Percentiles rank a stretch among this genome's conserved stretches.
phyloP scores from a whole-genome alignment of 1,140 invertebrate species.

The Tribolium madens region DNA sequence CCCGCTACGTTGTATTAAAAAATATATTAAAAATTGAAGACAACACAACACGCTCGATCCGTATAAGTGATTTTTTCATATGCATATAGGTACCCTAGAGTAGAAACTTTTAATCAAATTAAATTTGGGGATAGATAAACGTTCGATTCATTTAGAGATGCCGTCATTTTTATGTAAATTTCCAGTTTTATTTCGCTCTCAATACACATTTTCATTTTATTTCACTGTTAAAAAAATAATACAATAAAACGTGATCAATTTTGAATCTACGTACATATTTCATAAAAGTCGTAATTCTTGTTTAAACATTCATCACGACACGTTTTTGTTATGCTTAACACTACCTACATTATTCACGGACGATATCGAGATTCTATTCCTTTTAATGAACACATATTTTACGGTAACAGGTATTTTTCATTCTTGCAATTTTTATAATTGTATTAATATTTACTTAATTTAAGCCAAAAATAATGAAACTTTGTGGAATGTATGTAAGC shows the following conservation, averaged over 20 bases:
- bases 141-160: too few relatives aligned
- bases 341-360: not conserved
- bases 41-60: too few relatives aligned
- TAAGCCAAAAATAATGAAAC: too few relatives aligned
- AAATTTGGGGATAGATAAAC: too few relatives aligned
- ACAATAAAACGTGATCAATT: slow-evolving; percentile 19
- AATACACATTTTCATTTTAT: not conserved
- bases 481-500: too few relatives aligned
- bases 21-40: too few relatives aligned
- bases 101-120: too few relatives aligned
- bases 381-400: slow-evolving; percentile 16
- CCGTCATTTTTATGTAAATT: not conserved
- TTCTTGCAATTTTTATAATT: not conserved
- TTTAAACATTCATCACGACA: not conserved
- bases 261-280: not conserved
- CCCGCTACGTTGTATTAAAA: too few relatives aligned
- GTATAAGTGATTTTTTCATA: too few relatives aligned
- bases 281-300: not conserved
- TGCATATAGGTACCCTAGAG: too few relatives aligned
- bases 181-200: not conserved
- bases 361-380: not conserved
- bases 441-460: too few relatives aligned
- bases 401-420: slow-evolving; percentile 1
- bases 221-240: too few relatives aligned
- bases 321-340: slow-evolving; percentile 14